Evolutionary conservation across 2,888 invertebrate species (phyloP).

Genomic region (Machimus atricapillus): DNA sequence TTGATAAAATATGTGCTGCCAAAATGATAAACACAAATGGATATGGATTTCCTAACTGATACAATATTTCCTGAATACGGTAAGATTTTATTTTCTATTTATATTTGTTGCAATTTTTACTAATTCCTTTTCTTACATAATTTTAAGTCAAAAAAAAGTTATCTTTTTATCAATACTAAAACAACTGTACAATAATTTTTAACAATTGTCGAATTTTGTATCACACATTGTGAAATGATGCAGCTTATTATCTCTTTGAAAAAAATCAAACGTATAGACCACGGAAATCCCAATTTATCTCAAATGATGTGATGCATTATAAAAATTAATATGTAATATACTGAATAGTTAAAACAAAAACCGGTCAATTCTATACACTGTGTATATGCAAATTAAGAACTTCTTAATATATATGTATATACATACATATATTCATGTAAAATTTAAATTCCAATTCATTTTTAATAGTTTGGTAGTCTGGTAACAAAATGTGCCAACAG

Average conservation of each 20-base stretch:
- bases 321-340: not conserved
- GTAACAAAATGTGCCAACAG: too few species aligned
- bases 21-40: conserved; percentile 44
- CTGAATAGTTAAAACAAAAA: not conserved
- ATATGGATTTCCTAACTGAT: conserved; percentile 61
- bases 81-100: conserved; percentile 53
- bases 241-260: not conserved
- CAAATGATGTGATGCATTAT: not conserved
- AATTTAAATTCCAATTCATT: too few species aligned
- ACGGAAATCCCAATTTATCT: not conserved
- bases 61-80: conserved; percentile 58
- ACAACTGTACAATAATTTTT: too few species aligned
- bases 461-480: too few species aligned
- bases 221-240: not conserved
- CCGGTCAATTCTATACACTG: not conserved
- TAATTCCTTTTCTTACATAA: too few species aligned
- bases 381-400: too few species aligned
- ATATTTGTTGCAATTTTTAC: not conserved
- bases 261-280: not conserved
- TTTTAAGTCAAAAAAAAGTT: too few species aligned
- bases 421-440: too few species aligned
- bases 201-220: too few species aligned
- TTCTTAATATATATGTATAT: too few species aligned
- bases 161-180: too few species aligned
- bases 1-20: not conserved